Evolutionary conservation across 2,797 vertebrate species (phyloP), one percentile per base, ranked within the genome.

Genomic region (Acropternis orthonyx): DNA sequence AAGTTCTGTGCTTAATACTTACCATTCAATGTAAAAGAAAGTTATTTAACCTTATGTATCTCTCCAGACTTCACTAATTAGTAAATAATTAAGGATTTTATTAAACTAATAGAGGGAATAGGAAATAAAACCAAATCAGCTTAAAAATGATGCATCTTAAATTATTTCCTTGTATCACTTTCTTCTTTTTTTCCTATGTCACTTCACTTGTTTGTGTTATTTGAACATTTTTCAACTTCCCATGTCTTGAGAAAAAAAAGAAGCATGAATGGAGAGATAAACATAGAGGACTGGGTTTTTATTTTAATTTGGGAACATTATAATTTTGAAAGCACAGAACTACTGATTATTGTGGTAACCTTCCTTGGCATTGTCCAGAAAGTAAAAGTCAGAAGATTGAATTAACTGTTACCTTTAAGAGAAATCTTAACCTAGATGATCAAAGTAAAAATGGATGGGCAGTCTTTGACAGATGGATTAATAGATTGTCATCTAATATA

Each of bases 211-310:
- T 88, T 72, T 81, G 7, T 54, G 7, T 32, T 51, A 56, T 54
- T 28, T 65, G 58, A 86, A 37, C 32, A 73, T 72, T 63, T 55
- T 55, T 37, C 37, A 77, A 44, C 6, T 73, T 59, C 49, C 23
- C 18, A 41, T 67, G 19, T 26, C 16, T 59, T 85, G 21, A 67
- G 37, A 23, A 28, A n/a, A 28, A n/a, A 85, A 94, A 59, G 26
- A 63, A 51, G 11, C 14, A 49, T 37, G 27, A 85, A 54, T 0
- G 0, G 26, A 92, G 39, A 86, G 7, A 51, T 26, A 63, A 86
- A 72, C 12, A 28, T 13, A 27, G 16, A 30, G 0, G 9, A 2
- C 8, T 21, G 26, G 10, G 21, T 0, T 12, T 62, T 18, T 24
- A 72, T 67, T 79, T 77, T 7, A 28, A 16, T 48, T 69, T 79